These are phyloP conservation scores for Meda fulgida DNA, from an alignment of 2,797 vertebrate genomes.

Conservation along the genomic window DNA sequence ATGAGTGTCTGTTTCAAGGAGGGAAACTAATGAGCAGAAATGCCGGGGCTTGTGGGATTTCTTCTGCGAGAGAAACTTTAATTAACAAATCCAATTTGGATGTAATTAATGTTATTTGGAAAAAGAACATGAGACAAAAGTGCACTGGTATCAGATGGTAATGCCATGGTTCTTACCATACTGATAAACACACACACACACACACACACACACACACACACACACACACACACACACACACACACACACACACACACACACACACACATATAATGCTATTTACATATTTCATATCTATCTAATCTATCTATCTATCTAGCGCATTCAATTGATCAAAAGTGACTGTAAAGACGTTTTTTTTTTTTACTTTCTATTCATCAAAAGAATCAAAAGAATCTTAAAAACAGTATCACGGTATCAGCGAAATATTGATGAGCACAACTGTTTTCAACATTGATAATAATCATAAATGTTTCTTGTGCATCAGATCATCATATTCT, in stretches of 20 bases:
- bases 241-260: too few species aligned
- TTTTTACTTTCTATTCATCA: not conserved
- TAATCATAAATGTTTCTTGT: not conserved
- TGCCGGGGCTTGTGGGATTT: conserved; percentile 12
- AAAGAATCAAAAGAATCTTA: not conserved
- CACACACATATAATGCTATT: too few species aligned
- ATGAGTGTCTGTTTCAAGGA: conserved; percentile 22
- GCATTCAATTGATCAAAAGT: not conserved
- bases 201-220: too few species aligned
- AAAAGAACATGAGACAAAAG: not conserved
- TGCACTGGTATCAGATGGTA: not conserved
- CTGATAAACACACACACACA: not conserved
- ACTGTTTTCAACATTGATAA: not conserved
- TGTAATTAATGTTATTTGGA: conserved; percentile 3
- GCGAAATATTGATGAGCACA: too few species aligned
- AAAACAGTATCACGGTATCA: too few species aligned
- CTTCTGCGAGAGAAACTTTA: conserved; percentile 4
- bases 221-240: too few species aligned
- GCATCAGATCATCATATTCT: too few species aligned
- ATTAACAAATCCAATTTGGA: conserved; percentile 33
- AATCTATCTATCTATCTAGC: too few species aligned
- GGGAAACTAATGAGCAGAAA: conserved; percentile 10
- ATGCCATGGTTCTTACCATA: not conserved
- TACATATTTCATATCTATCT: too few species aligned
- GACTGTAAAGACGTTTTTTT: not conserved